Percentiles rank a stretch among this genome's conserved stretches.
Conservation (phyloP, 2,888 invertebrate species). For the Brachycybe producta region DNA sequence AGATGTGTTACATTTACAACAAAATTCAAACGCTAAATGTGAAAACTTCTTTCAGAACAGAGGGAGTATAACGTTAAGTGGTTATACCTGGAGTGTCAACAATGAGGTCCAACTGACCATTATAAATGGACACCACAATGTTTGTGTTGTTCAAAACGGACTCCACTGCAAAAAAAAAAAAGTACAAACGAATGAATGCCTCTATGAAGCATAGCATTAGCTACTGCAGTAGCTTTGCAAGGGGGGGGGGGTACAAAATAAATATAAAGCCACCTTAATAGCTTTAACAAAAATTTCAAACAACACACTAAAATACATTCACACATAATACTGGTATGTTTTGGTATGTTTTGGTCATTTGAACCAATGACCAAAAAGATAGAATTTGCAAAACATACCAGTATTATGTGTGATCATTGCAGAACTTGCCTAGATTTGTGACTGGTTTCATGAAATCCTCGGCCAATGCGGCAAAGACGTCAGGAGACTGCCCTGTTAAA, state of each 20-base stretch:
- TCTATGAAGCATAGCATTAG: no score
- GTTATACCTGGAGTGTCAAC: constrained; percentile 60
- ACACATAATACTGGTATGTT: no score
- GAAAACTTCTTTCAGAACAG: no score
- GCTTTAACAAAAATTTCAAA: no score
- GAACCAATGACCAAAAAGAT: no score
- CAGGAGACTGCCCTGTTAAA: constrained; percentile 36
- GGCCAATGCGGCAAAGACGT: constrained; percentile 46
- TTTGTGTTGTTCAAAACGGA: constrained; percentile 51
- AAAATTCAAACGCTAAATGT: neutral
- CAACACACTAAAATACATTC: no score
- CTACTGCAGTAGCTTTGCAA: neutral
- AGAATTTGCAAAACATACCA: constrained; percentile 3
- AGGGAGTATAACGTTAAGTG: neutral
- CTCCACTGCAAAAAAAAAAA: constrained; percentile 46
- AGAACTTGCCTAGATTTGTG: constrained; percentile 44
- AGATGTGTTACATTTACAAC: constrained; percentile 1
- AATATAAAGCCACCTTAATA: no score
- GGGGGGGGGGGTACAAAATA: no score
- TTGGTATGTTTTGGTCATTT: no score
- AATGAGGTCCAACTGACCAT: constrained; percentile 71
- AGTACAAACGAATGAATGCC: neutral
- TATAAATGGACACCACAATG: constrained; percentile 54
- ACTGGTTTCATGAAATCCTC: constrained; percentile 73
- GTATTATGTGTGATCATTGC: constrained; percentile 9